phyloP scores from a whole-genome alignment of 30 jellyfish, hydroid and myxozoan species.

The Turritopsis dohrnii region DNA sequence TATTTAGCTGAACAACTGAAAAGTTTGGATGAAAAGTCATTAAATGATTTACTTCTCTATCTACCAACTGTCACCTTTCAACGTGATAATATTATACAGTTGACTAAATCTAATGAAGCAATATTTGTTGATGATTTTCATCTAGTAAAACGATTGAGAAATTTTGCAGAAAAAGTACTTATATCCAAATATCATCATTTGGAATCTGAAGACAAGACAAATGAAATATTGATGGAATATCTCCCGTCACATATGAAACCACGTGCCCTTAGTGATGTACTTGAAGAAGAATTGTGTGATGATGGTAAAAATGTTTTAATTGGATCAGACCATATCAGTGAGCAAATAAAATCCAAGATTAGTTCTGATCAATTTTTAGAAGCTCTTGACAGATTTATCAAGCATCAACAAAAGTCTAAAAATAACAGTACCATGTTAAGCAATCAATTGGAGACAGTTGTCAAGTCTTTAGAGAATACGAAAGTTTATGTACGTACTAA shows the following conservation, averaged over 20 bases:
- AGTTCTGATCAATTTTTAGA: conserved; percentile 20
- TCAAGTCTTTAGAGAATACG: not conserved
- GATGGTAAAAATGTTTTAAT: not conserved
- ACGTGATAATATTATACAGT: not conserved
- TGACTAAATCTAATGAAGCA: conserved; percentile 28
- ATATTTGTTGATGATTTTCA: conserved; percentile 45
- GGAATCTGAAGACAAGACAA: not conserved
- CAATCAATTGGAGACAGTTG: not conserved
- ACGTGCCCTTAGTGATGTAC: conserved; percentile 19
- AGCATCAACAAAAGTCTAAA: conserved; percentile 16
- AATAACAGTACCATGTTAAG: not conserved
- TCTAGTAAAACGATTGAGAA: conserved; percentile 31
- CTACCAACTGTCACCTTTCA: conserved; percentile 44
- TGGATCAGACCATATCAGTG: conserved; percentile 34
- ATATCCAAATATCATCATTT: not conserved
- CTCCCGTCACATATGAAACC: conserved; percentile 44
- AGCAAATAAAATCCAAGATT: conserved; percentile 23
- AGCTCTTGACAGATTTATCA: conserved; percentile 35
- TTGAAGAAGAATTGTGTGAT: conserved; percentile 20
- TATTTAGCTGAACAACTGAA: conserved; percentile 13
- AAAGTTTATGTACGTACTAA: not conserved
- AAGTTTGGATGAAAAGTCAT: conserved; percentile 1
- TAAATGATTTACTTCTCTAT: not conserved
- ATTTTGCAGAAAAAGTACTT: conserved; percentile 31
- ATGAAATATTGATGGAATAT: not conserved